Evolutionary conservation across 2,113 vertebrate species (phyloP), one percentile per base, ranked within the genome.

Genomic region (Procavia capensis): DNA sequence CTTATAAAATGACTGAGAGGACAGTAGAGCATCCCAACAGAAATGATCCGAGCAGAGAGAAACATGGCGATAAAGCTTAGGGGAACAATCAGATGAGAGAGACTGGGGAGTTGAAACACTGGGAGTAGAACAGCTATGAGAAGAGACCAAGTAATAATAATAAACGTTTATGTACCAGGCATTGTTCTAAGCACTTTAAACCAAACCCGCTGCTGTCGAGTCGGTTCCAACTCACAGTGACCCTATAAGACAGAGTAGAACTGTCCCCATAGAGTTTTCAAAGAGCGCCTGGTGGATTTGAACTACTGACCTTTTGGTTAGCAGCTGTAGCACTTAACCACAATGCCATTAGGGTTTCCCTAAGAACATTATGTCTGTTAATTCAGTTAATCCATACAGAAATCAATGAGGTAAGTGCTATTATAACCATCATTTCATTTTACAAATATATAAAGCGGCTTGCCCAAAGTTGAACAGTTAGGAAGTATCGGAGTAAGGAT

Each of bases 111-210:
- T 36, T 88, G n/a, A 68, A 93, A 66, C 24, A 78, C n/a, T 75
- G 22, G 41, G 27, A 91, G 36, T 20, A 45, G 39, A 61, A 7
- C 6, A 87, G 31, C 61, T 92, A 27, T 76, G 43, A 93, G 83
- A 70, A 89, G 54, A 88, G n/a, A 86, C 20, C 45, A 10, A 83
- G 85, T 45, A 96, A 66, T 19, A 87, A 14, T 10, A 72, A n/a
- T 75, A 82, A 90, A 66, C 45, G 63, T 22, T 9, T 54, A 54
- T 16, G 50, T 54, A 54, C 50, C 50, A 54, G 50, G 50, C 50
- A 54, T 54, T 54, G 50, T 90, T 57, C 9, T 94, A 88, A 94
- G 61, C 6, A 85, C 41, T 85, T 84, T 75, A n/a, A n/a, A n/a
- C n/a, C n/a, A n/a, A n/a, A n/a, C n/a, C n/a, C n/a, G n/a, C n/a